A percentile compares a stretch with the other conserved stretches of the same genome.
These are phyloP conservation scores for Actinernus sp. DNA, from an alignment of 92 coral and sea anemone species.

Conservation along the genomic window DNA sequence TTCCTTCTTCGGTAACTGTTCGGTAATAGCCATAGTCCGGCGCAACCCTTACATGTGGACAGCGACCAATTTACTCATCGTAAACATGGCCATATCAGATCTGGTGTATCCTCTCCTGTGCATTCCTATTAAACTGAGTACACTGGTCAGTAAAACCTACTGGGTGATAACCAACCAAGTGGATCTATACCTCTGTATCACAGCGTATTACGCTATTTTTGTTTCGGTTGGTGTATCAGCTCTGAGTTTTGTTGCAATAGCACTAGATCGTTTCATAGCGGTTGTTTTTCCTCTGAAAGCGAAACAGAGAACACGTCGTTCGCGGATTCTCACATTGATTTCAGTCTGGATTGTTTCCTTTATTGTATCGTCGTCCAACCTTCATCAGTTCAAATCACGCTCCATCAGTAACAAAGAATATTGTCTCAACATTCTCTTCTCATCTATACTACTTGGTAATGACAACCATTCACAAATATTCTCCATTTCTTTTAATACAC, in stretches of 20 bases:
- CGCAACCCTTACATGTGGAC: constrained; percentile 64
- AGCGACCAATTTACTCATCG: constrained; percentile 9
- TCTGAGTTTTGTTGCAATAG: constrained; percentile 52
- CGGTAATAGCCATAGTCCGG: background rate
- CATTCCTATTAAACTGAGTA: background rate
- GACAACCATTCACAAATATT: background rate
- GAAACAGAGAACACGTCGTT: background rate
- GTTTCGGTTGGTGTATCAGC: constrained; percentile 27
- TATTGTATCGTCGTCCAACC: background rate
- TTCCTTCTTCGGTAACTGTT: background rate
- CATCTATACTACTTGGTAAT: background rate
- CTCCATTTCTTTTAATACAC: no score
- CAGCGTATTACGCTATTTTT: background rate
- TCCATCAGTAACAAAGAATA: background rate
- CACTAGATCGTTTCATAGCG: constrained; percentile 60
- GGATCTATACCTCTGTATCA: background rate
- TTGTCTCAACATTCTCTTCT: background rate
- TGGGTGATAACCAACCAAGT: background rate
- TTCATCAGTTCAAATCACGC: background rate
- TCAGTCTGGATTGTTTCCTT: background rate
- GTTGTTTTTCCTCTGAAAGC: constrained; percentile 60
- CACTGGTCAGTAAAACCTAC: background rate
- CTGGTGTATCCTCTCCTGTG: constrained; percentile 2
- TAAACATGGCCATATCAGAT: constrained; percentile 12
- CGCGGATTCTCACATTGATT: background rate